Conservation (phyloP, 2,888 invertebrate species). For the Pimpla rufipes region DNA sequence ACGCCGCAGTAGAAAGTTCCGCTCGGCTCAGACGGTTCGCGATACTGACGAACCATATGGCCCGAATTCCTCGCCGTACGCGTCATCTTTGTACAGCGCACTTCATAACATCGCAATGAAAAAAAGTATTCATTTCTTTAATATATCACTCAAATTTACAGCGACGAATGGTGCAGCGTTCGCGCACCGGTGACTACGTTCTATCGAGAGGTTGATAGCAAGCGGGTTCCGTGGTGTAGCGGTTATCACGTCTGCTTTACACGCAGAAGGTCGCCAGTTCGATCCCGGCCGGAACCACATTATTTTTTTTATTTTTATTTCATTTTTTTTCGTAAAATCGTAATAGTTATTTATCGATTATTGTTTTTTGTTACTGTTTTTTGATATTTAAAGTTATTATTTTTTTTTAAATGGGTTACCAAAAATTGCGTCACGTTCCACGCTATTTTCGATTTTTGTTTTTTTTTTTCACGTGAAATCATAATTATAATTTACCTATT, state of each 20-base stretch:
- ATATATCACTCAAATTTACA: neutral
- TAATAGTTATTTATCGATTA: neutral
- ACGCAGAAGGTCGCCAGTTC: constrained; percentile 87
- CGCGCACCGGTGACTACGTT: neutral
- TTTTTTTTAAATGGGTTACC: neutral
- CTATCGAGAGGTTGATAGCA: neutral
- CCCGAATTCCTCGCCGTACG: neutral
- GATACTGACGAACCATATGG: neutral
- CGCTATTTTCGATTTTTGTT: too few species aligned
- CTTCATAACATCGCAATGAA: neutral
- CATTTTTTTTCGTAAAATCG: constrained; percentile 52
- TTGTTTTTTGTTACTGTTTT: neutral
- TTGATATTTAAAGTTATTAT: neutral
- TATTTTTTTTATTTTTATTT: constrained; percentile 73
- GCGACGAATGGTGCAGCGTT: neutral
- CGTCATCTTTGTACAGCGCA: neutral
- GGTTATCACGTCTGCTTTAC: constrained; percentile 85
- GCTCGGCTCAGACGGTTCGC: neutral
- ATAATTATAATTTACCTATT: too few species aligned
- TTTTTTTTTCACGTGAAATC: too few species aligned
- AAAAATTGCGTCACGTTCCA: too few species aligned
- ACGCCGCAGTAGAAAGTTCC: neutral
- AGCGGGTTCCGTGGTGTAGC: constrained; percentile 86
- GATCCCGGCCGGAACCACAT: constrained; percentile 87
- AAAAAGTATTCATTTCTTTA: neutral